Evolutionary conservation across 2,113 vertebrate species (phyloP), one percentile per base, ranked within the genome.

Genomic region (Ornithorhynchus anatinus): DNA sequence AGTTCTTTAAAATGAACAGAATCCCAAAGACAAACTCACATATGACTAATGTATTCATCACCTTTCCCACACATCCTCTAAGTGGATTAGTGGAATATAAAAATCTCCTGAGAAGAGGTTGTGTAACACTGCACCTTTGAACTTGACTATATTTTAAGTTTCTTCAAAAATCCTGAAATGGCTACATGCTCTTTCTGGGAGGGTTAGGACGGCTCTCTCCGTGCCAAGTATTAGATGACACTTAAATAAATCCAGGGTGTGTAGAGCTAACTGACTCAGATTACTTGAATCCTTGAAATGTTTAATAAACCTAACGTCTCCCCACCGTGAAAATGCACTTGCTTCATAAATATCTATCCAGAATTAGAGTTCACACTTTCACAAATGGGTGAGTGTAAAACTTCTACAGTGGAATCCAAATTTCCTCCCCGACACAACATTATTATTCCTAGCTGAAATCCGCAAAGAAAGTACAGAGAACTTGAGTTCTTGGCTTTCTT

Each of bases 311-410:
- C 4, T 1, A 1, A 42, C 13, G 12, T 1, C 22, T 63, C 22
- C 66, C 16, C 3, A 0, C 8, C 40, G 23, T 71, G 52, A 10
- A 52, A 57, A 40, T 10, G 22, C 54, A 1, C 37, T 5, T 20
- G 3, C 23, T 20, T 54, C n/a, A 9, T 22, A 61, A 12, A 31
- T 0, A 0, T 5, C 60, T 36, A 39, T 56, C 38, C 10, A 5
- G 17, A 27, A 42, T 61, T 66, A 40, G 22, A 63, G 59, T 37
- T 39, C 12, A 10, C 1, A 5, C 1, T 35, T 47, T 32, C 51
- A 50, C 47, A 51, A 17, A 43, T 80, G 50, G 42, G 5, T 4
- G 58, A 79, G 17, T 66, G 69, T 74, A 63, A 58, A n/a, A n/a
- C n/a, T n/a, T n/a, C n/a, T n/a, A n/a, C n/a, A n/a, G n/a, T n/a